Base-by-base conservation (phyloP, 2,888 invertebrate species). In the Mellilla xanthometata region DNA sequence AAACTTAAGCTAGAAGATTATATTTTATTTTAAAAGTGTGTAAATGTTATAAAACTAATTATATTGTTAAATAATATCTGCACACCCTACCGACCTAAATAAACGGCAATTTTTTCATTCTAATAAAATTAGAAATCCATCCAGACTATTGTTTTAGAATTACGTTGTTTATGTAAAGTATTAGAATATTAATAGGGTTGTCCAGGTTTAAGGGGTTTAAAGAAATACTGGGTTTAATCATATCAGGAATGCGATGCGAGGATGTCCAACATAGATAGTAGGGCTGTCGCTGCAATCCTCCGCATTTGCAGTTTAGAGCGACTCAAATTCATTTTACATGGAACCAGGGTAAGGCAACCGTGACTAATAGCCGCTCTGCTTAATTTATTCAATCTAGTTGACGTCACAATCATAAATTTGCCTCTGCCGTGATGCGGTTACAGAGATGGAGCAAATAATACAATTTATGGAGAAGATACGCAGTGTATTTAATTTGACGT, bases 211-310 rank as follows among this genome's bases (percentile, higher is more conserved):
- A 52, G 54, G 57, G 9, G 31, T 24, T 38, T 35, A 15, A 34
- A 34, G 26, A 32, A 36, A 41, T 35, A 28, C 27, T 48, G 30
- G 36, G 42, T 56, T 46, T 50, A 52, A 51, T 49, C 39, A 50
- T 36, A 44, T 13, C 24, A 38, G 33, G 12, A 12, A n/a, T 54
- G 56, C 26, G 30, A 35, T 44, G 33, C 33, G 45, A 48, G 45
- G 48, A 52, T 49, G 46, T 46, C 35, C 34, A 19, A 35, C 39
- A 42, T 45, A 44, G 48, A 49, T 54, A 41, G 47, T 12, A 28
- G 60, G 46, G 39, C 35, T 35, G 54, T 53, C 51, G 15, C 43
- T 54, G 51, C 57, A 52, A 53, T 35, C 52, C 33, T 54, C 38
- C 41, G 33, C 39, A 44, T 36, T 44, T 38, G 19, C 51, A 39